Conservation (phyloP, 2,113 vertebrate species). For the Paramormyrops kingsleyae region DNA sequence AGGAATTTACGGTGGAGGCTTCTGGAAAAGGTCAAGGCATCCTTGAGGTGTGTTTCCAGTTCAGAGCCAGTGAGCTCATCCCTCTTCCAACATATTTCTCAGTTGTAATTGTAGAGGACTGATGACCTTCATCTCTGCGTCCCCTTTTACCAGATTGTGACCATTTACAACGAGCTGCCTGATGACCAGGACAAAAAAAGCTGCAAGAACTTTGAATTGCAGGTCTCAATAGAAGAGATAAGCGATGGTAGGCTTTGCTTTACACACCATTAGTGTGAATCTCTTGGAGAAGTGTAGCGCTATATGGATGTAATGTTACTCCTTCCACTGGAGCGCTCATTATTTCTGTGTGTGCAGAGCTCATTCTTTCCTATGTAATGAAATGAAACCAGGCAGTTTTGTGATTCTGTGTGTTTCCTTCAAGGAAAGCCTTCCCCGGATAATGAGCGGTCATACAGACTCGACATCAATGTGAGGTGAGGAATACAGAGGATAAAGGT, state of each 20-base stretch:
- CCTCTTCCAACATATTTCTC: neutral
- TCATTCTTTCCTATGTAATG: neutral
- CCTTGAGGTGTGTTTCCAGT: slow-evolving; percentile 54
- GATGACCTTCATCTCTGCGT: neutral
- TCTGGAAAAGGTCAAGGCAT: slow-evolving; percentile 65
- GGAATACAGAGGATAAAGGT: neutral
- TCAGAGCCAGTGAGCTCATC: neutral
- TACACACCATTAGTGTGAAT: neutral
- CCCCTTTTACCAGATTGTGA: slow-evolving; percentile 51
- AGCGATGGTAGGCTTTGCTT: slow-evolving; percentile 33
- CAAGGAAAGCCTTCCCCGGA: slow-evolving; percentile 52
- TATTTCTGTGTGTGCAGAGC: neutral
- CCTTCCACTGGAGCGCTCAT: neutral
- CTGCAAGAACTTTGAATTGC: slow-evolving; percentile 56
- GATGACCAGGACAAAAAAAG: slow-evolving; percentile 46
- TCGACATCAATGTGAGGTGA: slow-evolving; percentile 58
- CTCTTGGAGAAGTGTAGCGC: neutral
- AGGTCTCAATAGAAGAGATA: slow-evolving; percentile 47
- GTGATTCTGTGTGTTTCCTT: neutral
- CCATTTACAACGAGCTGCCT: slow-evolving; percentile 60
- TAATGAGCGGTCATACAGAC: slow-evolving; percentile 48
- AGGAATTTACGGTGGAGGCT: slow-evolving; percentile 59
- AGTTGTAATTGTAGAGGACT: neutral
- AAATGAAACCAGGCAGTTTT: neutral
- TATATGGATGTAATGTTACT: neutral